Evolutionary conservation across 2,113 vertebrate species (phyloP).

Genomic region (Spheniscus mendiculus): DNA sequence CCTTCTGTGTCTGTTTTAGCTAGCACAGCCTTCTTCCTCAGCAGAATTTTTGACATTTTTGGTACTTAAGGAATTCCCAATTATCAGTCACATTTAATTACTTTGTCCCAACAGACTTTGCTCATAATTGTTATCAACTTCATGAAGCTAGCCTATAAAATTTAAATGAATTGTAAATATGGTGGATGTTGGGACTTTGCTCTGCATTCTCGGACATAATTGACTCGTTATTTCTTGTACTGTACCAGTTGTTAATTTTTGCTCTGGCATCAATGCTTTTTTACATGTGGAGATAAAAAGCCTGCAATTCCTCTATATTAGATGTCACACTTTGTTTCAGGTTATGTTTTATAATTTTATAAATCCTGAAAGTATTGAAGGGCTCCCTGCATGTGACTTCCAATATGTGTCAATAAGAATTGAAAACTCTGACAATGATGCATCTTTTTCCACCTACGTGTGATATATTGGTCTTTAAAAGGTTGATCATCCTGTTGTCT

Average conservation of each 20-base stretch:
- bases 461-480: not conserved
- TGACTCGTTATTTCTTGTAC: not conserved
- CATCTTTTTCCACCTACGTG: not conserved
- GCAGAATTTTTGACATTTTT: conserved; percentile 7
- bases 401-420: not conserved
- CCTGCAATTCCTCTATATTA: not conserved
- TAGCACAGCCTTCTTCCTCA: not conserved
- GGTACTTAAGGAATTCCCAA: not conserved
- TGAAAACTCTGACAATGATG: not conserved
- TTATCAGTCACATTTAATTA: conserved; percentile 36
- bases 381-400: not conserved
- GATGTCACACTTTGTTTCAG: not conserved
- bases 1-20: not conserved
- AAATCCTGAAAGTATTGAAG: not conserved
- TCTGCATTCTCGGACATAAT: not conserved
- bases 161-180: conserved; percentile 23
- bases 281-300: not conserved
- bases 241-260: not conserved
- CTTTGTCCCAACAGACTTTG: conserved; percentile 31
- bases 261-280: not conserved
- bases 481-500: not conserved
- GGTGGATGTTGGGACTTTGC: not conserved
- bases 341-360: not conserved
- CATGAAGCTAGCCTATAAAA: not conserved
- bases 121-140: conserved; percentile 8